Conservation (phyloP, 2,888 invertebrate species). For the Gortyna flavago region DNA sequence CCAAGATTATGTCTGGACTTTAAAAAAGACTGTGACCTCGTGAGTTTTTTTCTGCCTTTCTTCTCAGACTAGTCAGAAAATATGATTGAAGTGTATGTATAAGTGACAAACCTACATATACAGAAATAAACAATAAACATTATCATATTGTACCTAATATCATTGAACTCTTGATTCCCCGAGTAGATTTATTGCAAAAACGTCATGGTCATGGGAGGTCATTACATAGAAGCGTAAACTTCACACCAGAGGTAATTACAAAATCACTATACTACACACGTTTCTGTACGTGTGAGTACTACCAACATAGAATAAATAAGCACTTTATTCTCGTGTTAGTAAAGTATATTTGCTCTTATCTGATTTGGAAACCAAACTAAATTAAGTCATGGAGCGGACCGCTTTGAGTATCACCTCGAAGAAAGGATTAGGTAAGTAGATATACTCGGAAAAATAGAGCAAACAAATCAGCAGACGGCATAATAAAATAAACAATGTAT, state of each 20-base stretch:
- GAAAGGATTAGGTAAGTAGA: not conserved
- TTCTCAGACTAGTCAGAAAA: not conserved
- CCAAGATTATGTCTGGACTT: not conserved
- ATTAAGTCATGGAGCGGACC: constrained; percentile 23
- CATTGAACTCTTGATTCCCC: constrained; percentile 70
- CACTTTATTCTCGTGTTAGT: constrained; percentile 38
- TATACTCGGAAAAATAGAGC: not conserved
- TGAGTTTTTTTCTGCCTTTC: not conserved
- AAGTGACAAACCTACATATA: not conserved
- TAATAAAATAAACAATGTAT: not conserved
- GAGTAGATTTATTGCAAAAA: constrained; percentile 64
- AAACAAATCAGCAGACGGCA: not conserved
- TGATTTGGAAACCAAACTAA: constrained; percentile 36
- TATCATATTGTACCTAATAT: constrained; percentile 58
- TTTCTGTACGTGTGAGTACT: constrained; percentile 37
- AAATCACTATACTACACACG: constrained; percentile 51
- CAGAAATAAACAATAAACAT: not conserved
- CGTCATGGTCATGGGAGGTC: constrained; percentile 72
- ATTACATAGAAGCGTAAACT: constrained; percentile 65
- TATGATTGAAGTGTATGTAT: not conserved
- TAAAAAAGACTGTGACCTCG: not conserved
- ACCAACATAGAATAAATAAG: constrained; percentile 52
- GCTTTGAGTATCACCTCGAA: constrained; percentile 10
- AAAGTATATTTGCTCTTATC: constrained; percentile 42
- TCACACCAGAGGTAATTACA: constrained; percentile 61